Conservation (phyloP, 2,113 vertebrate genomes). For the Phaetusa simplex region DNA sequence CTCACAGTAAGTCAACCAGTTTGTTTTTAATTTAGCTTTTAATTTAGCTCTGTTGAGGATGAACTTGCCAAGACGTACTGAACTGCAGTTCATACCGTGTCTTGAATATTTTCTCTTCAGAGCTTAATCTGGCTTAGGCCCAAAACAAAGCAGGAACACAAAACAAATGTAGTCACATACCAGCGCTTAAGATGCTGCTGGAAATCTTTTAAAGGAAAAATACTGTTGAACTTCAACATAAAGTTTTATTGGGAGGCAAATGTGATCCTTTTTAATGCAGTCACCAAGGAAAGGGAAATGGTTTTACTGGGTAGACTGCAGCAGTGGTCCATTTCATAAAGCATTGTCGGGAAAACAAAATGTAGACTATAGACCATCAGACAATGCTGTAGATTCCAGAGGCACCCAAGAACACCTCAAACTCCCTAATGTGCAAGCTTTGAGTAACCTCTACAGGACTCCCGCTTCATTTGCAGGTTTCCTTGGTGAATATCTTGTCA, state of each 20-base stretch:
- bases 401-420: background rate
- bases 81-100: background rate
- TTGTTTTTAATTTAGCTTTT: constrained; percentile 22
- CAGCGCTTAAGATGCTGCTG: background rate
- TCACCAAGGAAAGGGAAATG: background rate
- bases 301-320: background rate
- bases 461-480: background rate
- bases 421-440: background rate
- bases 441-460: background rate
- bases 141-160: background rate
- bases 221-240: background rate
- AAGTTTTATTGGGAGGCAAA: background rate
- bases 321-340: background rate
- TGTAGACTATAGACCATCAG: background rate
- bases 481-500: background rate
- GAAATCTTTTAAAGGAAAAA: background rate
- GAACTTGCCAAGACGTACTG: background rate
- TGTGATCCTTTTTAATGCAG: background rate
- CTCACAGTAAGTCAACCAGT: background rate
- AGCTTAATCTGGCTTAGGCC: background rate
- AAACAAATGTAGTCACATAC: background rate
- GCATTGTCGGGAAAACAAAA: background rate
- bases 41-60: background rate
- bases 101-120: background rate
- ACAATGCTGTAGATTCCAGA: background rate